These are phyloP conservation scores for Enteromius fasciolatus DNA, from an alignment of 2,797 vertebrate genomes.

Conservation along the genomic window DNA sequence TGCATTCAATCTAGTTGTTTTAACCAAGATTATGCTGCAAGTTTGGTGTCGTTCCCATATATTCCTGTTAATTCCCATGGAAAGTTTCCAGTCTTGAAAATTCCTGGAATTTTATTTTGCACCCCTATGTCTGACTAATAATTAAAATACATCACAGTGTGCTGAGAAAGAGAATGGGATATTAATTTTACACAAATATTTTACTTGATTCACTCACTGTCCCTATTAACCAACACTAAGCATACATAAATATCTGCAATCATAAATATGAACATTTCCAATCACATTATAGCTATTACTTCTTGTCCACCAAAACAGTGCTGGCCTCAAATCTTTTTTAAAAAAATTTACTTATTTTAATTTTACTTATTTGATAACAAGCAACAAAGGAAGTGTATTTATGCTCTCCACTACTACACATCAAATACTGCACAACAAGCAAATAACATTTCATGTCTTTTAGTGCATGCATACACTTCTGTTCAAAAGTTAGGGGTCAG, in stretches of 20 bases:
- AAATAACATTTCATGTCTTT: background rate
- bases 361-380: too few species aligned
- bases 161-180: background rate
- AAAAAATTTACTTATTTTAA: too few species aligned
- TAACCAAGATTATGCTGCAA: too few species aligned
- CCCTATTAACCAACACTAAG: background rate
- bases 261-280: background rate
- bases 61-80: too few species aligned
- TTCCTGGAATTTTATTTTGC: too few species aligned
- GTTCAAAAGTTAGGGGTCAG: background rate
- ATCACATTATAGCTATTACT: background rate
- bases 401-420: background rate
- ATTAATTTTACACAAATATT: background rate
- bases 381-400: background rate
- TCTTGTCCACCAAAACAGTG: background rate
- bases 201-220: background rate
- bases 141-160: background rate
- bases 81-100: too few species aligned
- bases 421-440: background rate
- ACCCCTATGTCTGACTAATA: background rate
- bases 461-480: background rate
- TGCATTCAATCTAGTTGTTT: too few species aligned
- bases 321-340: too few species aligned
- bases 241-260: background rate
- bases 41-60: too few species aligned